phyloP scores from a whole-genome alignment of 2,888 invertebrate genomes.

The Hypsopygia costalis region DNA sequence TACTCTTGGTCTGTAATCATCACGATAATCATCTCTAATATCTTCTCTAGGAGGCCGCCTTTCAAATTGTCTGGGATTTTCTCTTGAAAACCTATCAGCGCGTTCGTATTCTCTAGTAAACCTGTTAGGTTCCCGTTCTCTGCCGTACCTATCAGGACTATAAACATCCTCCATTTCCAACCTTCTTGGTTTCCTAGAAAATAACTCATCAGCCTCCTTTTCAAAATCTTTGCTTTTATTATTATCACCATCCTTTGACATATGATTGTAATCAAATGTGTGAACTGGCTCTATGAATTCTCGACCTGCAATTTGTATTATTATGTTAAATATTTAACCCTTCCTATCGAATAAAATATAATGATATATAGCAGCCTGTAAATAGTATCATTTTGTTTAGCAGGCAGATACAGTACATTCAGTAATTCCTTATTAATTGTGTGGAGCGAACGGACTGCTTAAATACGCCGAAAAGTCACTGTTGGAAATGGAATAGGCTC shows the following conservation, averaged over 20 bases:
- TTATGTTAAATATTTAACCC: no score
- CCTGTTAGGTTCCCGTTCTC: conserved; percentile 24
- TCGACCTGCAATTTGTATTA: conserved; percentile 50
- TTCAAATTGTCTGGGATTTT: conserved; percentile 32
- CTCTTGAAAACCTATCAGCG: conserved; percentile 15
- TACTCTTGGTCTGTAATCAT: conserved; percentile 29
- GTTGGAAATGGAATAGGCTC: no score
- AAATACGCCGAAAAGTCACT: no score
- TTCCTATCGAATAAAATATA: no score
- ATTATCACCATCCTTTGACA: conserved; percentile 63
- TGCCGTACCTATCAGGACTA: conserved; percentile 32
- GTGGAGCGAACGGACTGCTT: no score
- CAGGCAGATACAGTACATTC: no score
- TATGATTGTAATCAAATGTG: conserved; percentile 87
- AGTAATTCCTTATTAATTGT: no score
- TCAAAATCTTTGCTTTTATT: conserved; percentile 58
- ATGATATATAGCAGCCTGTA: no score
- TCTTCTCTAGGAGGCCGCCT: conserved; percentile 20
- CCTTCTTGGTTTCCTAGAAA: conserved; percentile 43
- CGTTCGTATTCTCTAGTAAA: conserved; percentile 15
- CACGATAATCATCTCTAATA: conserved; percentile 18
- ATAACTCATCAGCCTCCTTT: conserved; percentile 58
- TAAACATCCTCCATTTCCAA: conserved; percentile 36
- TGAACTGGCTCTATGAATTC: conserved; percentile 83
- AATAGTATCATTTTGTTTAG: no score